Evolutionary conservation across 53 echinoderm and acorn worm genomes (phyloP), one percentile per base, ranked within the genome.

Genomic region (Zoroaster sp.): DNA sequence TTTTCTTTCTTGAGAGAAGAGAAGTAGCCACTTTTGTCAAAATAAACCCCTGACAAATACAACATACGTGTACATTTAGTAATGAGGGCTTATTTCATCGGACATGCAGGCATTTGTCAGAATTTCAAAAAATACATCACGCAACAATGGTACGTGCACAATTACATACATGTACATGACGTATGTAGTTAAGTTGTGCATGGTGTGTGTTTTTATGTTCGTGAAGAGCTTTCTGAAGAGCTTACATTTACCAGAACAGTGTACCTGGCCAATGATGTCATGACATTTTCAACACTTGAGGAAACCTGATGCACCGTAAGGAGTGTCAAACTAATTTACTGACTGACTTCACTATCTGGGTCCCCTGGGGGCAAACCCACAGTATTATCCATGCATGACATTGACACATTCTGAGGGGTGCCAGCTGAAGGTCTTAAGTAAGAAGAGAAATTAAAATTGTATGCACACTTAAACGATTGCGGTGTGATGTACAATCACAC

Each of bases 271-370:
- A 36, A 35, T 74, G 74, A 74, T 41, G 40, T 42, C 31, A 18
- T 41, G 25, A 28, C 74, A 46, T 74, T 74, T 74, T 74, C 43
- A 23, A 41, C 10, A 74, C 74, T 74, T 7, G 30, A 13, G 38
- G 35, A 33, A 45, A 15, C 18, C 45, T 49, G 76, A 49, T 76
- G 32, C 34, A 36, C 12, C 20, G 63, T 25, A 11, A 59, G 7
- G 21, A 35, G 79, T 79, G 79, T 79, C 79, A 79, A 79, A 32
- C 55, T 63, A 18, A 63, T 79, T 79, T 79, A 79, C 40, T 54
- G 36, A 55, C 38, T 38, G 39, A 63, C 79, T 37, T 7, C 79
- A 25, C 37, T 51, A n/a, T 79, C 63, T 79, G 4, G 79, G 35
- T 59, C 65, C 79, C 63, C 0, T 18, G 46, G 76, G 55, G 35